Evolutionary conservation across 30 jellyfish, hydroid and myxozoan species (phyloP), one percentile per base, ranked within the genome.

Genomic region (Aurelia sp.): DNA sequence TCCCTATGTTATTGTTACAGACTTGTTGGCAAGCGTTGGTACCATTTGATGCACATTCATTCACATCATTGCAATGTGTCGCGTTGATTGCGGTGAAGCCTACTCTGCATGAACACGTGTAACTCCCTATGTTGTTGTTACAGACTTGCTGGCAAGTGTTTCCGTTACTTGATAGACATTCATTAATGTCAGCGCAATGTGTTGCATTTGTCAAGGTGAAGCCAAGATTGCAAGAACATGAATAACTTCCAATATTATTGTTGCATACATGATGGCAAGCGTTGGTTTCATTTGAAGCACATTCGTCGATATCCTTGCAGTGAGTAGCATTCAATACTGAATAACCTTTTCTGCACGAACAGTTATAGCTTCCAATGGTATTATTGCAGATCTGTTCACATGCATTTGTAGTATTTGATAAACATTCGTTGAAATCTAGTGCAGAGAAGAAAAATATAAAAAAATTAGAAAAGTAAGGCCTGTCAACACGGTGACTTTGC

Each of bases 311-410:
- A 35, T 75, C 86, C 53, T 58, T 31, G 58, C 74, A 75, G 6
- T 72, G 82, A 3, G 82, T 72, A 18, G 67, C 18, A 44, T 72
- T 72, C 13, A 44, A 48, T 15, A 41, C 18, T 8, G 12, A 33
- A 35, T 48, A 75, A 13, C 86, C 86, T 19, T 22, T 16, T 18
- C 18, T 58, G 44, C 86, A 75, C 15, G 75, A 55, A 35, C 86
- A 75, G 22, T 75, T 61, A 52, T 75, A 75, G 16, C 75, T 30
- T 9, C 86, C 86, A 52, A 40, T 33, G 20, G 59, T 75, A 48
- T 75, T 75, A 60, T 58, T 75, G 59, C 86, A 75, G 10, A 75
- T 62, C 59, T 75, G 86, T 31, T 75, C 71, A 60, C 86, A 75
- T 11, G 21, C 23, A 53, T 75, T 73, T 10, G 84, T 73, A 11